phyloP scores from a whole-genome alignment of 2,888 invertebrate species.

The Platerodrilus igneus region DNA sequence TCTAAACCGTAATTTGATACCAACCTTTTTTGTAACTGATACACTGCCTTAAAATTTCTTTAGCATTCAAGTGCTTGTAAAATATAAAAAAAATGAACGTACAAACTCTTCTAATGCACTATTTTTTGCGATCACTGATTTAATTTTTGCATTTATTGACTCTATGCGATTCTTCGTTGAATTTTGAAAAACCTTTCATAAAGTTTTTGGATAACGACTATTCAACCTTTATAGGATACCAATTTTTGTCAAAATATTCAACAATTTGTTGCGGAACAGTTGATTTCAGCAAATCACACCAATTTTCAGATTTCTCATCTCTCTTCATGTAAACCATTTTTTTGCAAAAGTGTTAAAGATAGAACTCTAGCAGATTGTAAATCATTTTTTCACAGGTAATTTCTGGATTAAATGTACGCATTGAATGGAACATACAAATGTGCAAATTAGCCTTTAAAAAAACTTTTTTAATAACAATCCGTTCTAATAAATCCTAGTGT shows the following conservation, averaged over 20 bases:
- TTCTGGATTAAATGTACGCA: too few relatives aligned
- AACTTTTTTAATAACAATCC: too few relatives aligned
- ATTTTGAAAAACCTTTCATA: slow-evolving; percentile 8
- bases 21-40: slow-evolving; percentile 8
- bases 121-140: slow-evolving; percentile 4
- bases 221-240: not conserved
- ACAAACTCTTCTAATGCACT: slow-evolving; percentile 6
- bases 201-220: slow-evolving; percentile 1
- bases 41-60: slow-evolving; percentile 6
- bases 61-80: slow-evolving; percentile 7
- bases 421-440: too few relatives aligned
- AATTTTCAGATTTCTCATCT: too few relatives aligned
- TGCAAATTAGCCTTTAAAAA: too few relatives aligned
- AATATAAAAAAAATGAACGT: slow-evolving; percentile 2
- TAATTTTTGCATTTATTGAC: slow-evolving; percentile 4
- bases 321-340: too few relatives aligned
- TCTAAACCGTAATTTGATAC: slow-evolving; percentile 4
- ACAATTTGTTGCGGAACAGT: too few relatives aligned
- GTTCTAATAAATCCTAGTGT: slow-evolving; percentile 3
- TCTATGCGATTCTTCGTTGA: slow-evolving; percentile 7
- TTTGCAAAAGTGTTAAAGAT: too few relatives aligned
- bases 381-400: slow-evolving; percentile 3
- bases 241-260: slow-evolving; percentile 4
- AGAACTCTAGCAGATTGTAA: not conserved
- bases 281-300: too few relatives aligned